These are phyloP conservation scores for Dicyrtomina minuta DNA, from an alignment of 2,888 invertebrate genomes.

Conservation along the genomic window DNA sequence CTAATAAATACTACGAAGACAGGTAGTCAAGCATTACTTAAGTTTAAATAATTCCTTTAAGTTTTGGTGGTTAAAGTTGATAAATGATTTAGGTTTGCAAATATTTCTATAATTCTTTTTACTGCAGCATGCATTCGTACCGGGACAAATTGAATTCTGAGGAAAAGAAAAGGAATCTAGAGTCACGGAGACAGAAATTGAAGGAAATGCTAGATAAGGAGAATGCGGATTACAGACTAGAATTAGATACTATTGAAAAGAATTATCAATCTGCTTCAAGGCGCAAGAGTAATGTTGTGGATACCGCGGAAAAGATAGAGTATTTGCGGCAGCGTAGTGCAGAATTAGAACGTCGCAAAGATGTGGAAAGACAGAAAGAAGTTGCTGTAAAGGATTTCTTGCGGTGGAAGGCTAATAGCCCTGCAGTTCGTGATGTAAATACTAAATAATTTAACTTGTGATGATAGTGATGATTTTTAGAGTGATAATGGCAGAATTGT, in stretches of 20 bases:
- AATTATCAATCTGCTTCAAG: conserved; percentile 18
- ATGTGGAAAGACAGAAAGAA: conserved; percentile 32
- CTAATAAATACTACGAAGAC: conserved; percentile 26
- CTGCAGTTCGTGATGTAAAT: conserved; percentile 29
- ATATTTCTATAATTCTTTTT: no score
- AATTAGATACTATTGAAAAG: conserved; percentile 24
- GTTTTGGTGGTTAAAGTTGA: background rate
- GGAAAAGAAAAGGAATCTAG: background rate
- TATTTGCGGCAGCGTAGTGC: conserved; percentile 11
- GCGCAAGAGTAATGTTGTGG: conserved; percentile 11
- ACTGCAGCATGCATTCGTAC: conserved; percentile 9
- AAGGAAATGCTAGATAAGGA: conserved; percentile 19
- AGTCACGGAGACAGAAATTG: conserved; percentile 16
- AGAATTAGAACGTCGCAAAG: conserved; percentile 16
- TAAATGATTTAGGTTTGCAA: background rate
- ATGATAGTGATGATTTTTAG: background rate
- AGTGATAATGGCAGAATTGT: background rate
- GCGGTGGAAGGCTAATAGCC: conserved; percentile 27
- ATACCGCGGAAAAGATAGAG: conserved; percentile 17
- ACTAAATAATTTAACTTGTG: background rate
- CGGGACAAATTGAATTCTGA: conserved; percentile 5
- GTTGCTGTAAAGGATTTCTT: conserved; percentile 30
- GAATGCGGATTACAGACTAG: conserved; percentile 9
- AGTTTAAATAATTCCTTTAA: background rate
- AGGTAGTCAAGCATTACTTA: conserved; percentile 14